These are phyloP conservation scores for Acleris laterana DNA, from an alignment of 2,888 invertebrate genomes.

Conservation along the genomic window DNA sequence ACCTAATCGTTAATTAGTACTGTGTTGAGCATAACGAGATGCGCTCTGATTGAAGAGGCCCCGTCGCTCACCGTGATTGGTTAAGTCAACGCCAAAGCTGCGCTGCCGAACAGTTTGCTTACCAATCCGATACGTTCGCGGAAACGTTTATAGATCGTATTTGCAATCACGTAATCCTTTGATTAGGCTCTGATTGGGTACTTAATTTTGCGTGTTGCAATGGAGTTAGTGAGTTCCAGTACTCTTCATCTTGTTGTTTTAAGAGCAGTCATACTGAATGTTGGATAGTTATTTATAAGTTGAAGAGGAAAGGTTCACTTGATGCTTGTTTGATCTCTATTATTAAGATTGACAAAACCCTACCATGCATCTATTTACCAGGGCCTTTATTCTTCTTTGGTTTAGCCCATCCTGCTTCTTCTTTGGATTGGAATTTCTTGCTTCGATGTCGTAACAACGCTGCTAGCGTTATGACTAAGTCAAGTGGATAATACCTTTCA, in stretches of 20 bases:
- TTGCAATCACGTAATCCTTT: slow-evolving; percentile 30
- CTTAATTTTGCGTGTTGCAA: slow-evolving; percentile 5
- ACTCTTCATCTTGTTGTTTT: not conserved
- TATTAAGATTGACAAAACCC: too few species aligned
- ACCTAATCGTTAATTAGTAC: slow-evolving; percentile 43
- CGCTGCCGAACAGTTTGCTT: slow-evolving; percentile 24
- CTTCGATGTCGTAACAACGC: too few species aligned
- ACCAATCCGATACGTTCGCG: slow-evolving; percentile 18
- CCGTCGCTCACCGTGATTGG: slow-evolving; percentile 43
- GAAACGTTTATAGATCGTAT: slow-evolving; percentile 30
- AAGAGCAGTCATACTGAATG: not conserved
- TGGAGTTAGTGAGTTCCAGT: not conserved
- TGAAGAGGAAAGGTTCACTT: too few species aligned
- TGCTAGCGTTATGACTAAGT: too few species aligned
- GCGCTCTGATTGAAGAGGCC: slow-evolving; percentile 49
- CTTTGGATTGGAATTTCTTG: too few species aligned
- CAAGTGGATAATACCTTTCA: too few species aligned
- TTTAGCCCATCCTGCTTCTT: too few species aligned
- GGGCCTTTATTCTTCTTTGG: too few species aligned
- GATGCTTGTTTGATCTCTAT: too few species aligned
- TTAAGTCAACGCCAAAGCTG: slow-evolving; percentile 39
- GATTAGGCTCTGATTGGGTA: slow-evolving; percentile 33
- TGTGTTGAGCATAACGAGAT: slow-evolving; percentile 42
- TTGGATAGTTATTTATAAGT: too few species aligned
- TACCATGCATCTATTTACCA: too few species aligned